A percentile compares a stretch with the other conserved stretches of the same genome.
Conservation (phyloP, 2,797 vertebrate genomes). For the Trachops cirrhosus region DNA sequence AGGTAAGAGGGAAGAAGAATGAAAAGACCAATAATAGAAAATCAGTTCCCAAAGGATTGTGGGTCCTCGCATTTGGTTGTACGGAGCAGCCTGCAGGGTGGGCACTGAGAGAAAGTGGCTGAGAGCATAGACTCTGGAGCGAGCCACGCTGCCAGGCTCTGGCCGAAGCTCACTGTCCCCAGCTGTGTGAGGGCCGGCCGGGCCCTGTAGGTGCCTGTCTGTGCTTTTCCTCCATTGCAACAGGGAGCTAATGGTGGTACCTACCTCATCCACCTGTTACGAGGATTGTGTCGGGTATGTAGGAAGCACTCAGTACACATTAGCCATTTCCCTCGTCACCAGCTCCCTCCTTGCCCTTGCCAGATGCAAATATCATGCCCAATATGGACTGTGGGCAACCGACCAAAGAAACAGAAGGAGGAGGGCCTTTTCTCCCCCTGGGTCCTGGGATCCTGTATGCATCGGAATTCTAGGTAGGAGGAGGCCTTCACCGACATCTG, state of each 20-base stretch:
- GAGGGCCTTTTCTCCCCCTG: neutral
- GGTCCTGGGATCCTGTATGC: neutral
- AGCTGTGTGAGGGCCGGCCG: neutral
- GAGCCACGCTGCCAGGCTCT: neutral
- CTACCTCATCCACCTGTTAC: neutral
- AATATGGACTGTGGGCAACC: neutral
- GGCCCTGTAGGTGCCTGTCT: neutral
- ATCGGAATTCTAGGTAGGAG: neutral
- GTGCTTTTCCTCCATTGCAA: neutral
- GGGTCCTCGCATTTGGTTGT: neutral
- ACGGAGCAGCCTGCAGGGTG: neutral
- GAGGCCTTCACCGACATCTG: neutral
- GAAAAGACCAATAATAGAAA: neutral
- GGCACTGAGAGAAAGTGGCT: neutral
- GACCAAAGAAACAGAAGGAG: neutral
- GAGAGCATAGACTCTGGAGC: neutral
- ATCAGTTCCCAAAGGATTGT: neutral
- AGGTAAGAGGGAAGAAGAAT: neutral
- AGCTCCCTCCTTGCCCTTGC: neutral
- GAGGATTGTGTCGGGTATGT: neutral
- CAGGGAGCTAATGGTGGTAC: neutral
- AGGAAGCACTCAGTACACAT: neutral
- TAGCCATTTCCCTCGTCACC: neutral
- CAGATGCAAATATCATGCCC: constrained; percentile 19
- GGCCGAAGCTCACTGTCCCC: neutral